phyloP scores from a whole-genome alignment of 2,797 vertebrate genomes.

The Muscicapa comitata region DNA sequence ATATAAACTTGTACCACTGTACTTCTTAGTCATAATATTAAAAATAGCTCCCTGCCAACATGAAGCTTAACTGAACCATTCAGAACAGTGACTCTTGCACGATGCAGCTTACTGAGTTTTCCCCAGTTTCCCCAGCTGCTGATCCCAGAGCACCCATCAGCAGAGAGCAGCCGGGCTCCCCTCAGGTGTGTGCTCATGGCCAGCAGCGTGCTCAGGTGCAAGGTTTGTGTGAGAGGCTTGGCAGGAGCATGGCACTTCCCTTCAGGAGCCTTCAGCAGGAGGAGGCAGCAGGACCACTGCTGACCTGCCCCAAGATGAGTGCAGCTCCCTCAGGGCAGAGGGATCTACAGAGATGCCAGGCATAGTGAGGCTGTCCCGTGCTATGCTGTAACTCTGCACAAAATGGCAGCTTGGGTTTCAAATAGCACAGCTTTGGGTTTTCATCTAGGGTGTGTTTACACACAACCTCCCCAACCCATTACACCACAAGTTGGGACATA shows the following conservation, averaged over 20 bases:
- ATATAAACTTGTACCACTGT: neutral
- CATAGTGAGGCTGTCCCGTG: accelerated
- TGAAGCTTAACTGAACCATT: neutral
- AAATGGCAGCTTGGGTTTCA: neutral
- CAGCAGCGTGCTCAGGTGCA: neutral
- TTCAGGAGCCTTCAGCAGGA: neutral
- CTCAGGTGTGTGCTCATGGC: neutral
- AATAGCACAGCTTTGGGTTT: neutral
- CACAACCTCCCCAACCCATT: accelerated
- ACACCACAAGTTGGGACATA: neutral
- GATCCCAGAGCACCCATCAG: neutral
- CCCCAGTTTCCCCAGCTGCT: neutral
- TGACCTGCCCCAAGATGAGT: neutral
- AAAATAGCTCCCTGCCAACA: neutral
- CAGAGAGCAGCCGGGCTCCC: neutral
- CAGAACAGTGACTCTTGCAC: neutral
- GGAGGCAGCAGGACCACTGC: neutral
- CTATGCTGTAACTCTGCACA: neutral
- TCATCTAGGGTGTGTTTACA: neutral
- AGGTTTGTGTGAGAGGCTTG: neutral
- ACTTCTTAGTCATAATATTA: neutral
- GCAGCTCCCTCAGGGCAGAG: neutral
- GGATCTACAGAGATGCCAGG: neutral
- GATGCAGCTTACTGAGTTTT: neutral
- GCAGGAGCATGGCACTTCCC: neutral